Conservation (phyloP, 2,888 invertebrate species). For the Stenoptilia bipunctidactyla region DNA sequence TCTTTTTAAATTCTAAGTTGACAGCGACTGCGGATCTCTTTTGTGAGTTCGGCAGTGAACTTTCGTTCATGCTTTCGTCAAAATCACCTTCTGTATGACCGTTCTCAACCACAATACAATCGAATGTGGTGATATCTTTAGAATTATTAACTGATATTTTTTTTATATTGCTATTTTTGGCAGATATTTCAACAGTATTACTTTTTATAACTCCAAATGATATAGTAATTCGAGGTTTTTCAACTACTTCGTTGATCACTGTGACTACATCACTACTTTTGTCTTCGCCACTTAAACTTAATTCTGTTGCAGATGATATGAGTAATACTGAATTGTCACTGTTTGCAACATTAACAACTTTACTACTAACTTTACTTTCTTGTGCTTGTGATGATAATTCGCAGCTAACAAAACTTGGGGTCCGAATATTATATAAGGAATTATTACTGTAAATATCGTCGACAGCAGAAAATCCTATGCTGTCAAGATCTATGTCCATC, state of each 20-base stretch:
- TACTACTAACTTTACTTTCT: not conserved
- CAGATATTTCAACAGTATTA: conserved; percentile 31
- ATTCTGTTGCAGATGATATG: conserved; percentile 19
- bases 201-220: conserved; percentile 38
- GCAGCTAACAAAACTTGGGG: not conserved
- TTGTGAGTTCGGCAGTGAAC: conserved; percentile 17
- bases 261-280: conserved; percentile 21
- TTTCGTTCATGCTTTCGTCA: conserved; percentile 31
- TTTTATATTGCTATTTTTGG: conserved; percentile 35
- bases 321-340: not conserved
- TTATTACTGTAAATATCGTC: not conserved
- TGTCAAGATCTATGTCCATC: not conserved
- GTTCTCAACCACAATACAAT: conserved; percentile 37
- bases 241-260: conserved; percentile 19
- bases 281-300: conserved; percentile 11
- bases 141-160: conserved; percentile 27
- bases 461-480: not conserved
- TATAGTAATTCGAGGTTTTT: conserved; percentile 27
- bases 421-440: not conserved
- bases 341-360: not conserved
- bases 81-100: conserved; percentile 26
- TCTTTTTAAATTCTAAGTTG: conserved; percentile 56
- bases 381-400: not conserved
- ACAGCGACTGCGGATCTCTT: conserved; percentile 39
- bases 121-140: conserved; percentile 27